Evolutionary conservation across 2,797 vertebrate genomes (phyloP).

Genomic region (Xenops minutus): DNA sequence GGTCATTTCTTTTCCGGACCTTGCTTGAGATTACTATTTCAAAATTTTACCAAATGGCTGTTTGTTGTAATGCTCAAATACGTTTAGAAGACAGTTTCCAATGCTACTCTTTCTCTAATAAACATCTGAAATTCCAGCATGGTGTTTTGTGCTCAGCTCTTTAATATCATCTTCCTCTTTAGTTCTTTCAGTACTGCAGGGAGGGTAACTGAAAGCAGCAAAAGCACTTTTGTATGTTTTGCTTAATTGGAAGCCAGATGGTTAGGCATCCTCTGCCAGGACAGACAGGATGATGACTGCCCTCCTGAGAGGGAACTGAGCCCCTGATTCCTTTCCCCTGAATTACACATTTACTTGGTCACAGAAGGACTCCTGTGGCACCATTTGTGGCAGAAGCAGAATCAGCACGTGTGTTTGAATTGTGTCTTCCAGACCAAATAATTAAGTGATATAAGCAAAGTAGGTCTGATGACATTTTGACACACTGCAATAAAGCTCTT

Average conservation of each 20-base stretch:
- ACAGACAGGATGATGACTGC: background rate
- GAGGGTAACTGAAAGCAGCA: background rate
- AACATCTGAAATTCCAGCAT: background rate
- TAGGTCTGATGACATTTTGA: background rate
- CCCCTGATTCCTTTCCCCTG: background rate
- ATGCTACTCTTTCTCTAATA: background rate
- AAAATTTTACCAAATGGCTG: background rate
- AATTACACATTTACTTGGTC: background rate
- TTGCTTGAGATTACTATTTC: background rate
- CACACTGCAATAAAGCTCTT: background rate
- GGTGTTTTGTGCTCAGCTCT: background rate
- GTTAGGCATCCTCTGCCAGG: background rate
- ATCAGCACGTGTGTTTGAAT: background rate
- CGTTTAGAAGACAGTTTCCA: background rate
- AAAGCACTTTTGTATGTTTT: background rate
- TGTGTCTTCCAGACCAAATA: background rate
- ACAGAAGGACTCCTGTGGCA: background rate
- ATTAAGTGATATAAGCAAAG: background rate
- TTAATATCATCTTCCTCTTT: background rate
- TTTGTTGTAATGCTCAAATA: background rate
- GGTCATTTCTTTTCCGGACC: background rate
- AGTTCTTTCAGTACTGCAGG: background rate
- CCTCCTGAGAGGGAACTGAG: background rate
- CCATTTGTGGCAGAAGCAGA: background rate
- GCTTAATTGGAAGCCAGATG: conserved; percentile 1